phyloP scores from a whole-genome alignment of 2,113 vertebrate genomes.

The Diadophis punctatus region DNA sequence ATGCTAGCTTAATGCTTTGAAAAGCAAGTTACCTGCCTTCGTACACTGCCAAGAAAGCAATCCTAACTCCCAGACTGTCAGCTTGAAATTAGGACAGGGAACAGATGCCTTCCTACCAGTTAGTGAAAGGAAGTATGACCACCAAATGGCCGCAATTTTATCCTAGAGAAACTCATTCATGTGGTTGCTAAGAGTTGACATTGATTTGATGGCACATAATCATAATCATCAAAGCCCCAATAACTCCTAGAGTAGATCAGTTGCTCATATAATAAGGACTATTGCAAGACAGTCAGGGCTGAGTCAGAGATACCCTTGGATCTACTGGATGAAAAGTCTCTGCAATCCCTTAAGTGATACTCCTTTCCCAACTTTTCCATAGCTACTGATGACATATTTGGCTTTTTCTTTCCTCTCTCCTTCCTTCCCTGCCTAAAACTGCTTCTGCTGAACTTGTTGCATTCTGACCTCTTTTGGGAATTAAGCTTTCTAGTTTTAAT shows the following conservation, averaged over 20 bases:
- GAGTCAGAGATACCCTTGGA: background rate
- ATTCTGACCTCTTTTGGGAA: background rate
- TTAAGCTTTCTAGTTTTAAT: background rate
- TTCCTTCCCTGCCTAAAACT: background rate
- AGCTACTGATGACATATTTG: background rate
- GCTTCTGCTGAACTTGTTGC: background rate
- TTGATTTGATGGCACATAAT: background rate
- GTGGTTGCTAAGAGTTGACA: background rate
- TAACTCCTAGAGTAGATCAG: background rate
- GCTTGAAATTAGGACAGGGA: background rate
- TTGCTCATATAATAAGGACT: background rate
- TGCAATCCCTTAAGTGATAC: background rate
- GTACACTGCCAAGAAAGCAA: background rate
- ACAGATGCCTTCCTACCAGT: background rate
- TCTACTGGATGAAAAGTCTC: background rate
- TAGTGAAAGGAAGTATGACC: background rate
- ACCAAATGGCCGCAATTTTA: background rate
- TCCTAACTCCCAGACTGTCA: background rate
- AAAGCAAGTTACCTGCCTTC: background rate
- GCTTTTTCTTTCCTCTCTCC: background rate
- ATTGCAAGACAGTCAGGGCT: background rate
- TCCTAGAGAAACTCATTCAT: background rate
- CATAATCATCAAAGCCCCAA: background rate
- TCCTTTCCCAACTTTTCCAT: background rate
- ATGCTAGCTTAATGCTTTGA: background rate